Evolutionary conservation across 2,113 vertebrate genomes (phyloP).

Genomic region (Lipophrys pholis): DNA sequence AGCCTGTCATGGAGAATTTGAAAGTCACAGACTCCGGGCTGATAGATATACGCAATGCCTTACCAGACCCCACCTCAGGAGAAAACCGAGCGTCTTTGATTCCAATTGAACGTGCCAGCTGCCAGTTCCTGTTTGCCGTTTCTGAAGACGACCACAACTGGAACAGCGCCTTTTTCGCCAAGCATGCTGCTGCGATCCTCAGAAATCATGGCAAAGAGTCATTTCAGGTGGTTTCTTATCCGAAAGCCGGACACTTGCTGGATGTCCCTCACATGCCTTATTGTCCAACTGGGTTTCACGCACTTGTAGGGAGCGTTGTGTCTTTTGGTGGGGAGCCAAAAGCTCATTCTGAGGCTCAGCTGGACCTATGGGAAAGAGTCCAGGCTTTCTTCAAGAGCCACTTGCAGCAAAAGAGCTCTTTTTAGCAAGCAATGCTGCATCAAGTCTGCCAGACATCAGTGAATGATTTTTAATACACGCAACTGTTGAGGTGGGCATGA

Average conservation of each 20-base stretch:
- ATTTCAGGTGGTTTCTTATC: conserved; percentile 85
- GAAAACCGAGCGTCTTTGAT: conserved; percentile 81
- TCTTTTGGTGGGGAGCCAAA: conserved; percentile 89
- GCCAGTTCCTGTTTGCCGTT: conserved; percentile 86
- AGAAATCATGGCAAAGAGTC: conserved; percentile 83
- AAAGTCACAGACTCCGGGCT: conserved; percentile 78
- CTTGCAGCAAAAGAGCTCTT: conserved; percentile 58
- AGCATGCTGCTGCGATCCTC: conserved; percentile 80
- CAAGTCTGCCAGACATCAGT: neutral
- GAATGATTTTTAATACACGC: neutral
- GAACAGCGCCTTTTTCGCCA: conserved; percentile 86
- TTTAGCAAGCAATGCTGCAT: conserved; percentile 26
- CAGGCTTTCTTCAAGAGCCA: conserved; percentile 85
- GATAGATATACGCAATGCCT: conserved; percentile 74
- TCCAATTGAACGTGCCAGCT: conserved; percentile 87
- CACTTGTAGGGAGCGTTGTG: conserved; percentile 71
- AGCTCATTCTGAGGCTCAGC: conserved; percentile 85
- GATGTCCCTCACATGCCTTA: conserved; percentile 88
- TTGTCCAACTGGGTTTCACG: conserved; percentile 84
- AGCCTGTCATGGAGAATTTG: neutral
- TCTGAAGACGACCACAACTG: conserved; percentile 92
- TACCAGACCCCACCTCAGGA: conserved; percentile 76
- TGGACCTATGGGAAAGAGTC: conserved; percentile 87
- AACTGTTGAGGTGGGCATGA: neutral
- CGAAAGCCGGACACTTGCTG: conserved; percentile 90